Evolutionary conservation across 1,140 invertebrate species (phyloP).

Genomic region (Drosophila watanabei): DNA sequence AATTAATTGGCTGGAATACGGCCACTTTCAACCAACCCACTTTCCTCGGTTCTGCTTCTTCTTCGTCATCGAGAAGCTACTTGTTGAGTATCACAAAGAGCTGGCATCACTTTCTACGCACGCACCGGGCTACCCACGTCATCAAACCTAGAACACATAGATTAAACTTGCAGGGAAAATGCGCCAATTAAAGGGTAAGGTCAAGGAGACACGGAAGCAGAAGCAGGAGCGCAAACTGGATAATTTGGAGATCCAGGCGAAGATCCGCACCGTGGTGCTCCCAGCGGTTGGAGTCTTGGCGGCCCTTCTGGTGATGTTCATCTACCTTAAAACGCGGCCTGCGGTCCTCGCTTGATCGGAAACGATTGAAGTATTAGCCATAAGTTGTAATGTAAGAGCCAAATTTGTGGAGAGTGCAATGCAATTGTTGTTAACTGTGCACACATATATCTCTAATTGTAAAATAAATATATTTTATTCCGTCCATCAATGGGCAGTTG

Average conservation of each 20-base stretch:
- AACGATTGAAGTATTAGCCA: background rate
- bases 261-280: constrained; percentile 77
- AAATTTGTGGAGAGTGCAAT: constrained; percentile 15
- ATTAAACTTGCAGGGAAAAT: constrained; percentile 46
- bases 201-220: constrained; percentile 82
- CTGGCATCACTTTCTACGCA: background rate
- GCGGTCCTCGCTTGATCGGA: constrained; percentile 46
- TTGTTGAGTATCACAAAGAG: background rate
- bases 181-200: constrained; percentile 82
- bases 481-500: background rate
- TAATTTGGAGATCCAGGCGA: constrained; percentile 69
- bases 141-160: background rate
- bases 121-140: constrained; percentile 1
- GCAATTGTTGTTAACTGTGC: constrained; percentile 1
- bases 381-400: constrained; percentile 3
- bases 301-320: constrained; percentile 62
- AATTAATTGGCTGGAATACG: too few relatives aligned
- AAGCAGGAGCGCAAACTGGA: constrained; percentile 82
- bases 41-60: constrained; percentile 2
- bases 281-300: constrained; percentile 69
- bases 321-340: constrained; percentile 79
- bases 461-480: constrained; percentile 18
- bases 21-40: background rate
- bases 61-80: constrained; percentile 3
- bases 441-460: constrained; percentile 16